Evolutionary conservation across 2,113 vertebrate species (phyloP), one percentile per base, ranked within the genome.

Genomic region (Rhea americana): DNA sequence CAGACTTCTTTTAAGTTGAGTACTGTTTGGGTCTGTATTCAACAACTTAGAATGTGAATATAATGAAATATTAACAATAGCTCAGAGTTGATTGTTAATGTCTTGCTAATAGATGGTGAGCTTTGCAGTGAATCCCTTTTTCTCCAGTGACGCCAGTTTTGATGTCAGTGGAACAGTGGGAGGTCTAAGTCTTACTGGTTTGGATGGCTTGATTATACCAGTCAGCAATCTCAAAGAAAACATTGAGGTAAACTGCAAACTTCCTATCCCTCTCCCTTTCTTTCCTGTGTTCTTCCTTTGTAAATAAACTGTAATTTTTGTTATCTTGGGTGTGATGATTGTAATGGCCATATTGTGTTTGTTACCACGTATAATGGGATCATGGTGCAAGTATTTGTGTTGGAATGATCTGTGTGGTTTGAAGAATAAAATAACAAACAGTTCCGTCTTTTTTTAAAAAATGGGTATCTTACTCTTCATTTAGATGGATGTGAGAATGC

Each of bases 91-190:
- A 55, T 51, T 83, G 45, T 67, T 79, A 20, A 58, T 66, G 70
- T 84, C 59, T 87, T 70, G 12, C 93, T 93, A 58, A 79, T 82
- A 99, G 99, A 99, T 99, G 99, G 98, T 98, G 97, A 99, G 98
- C 96, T 99, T 99, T 95, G 97, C 97, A 11, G 88, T 96, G 88
- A 99, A 98, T 91, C 99, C 99, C 9, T 99, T 98, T 92, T 96
- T 96, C 26, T 97, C 97, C 96, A 93, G 70, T 63, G 93, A 97
- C 20, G 62, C 67, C 47, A 97, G 76, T 9, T 97, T 98, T 66
- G 86, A 96, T 41, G 97, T 99, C 97, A 98, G 97, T 11, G 98
- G 99, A 95, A 96, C 97, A 39, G 98, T 99, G 18, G 99, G 98
- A 79, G 98, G 98, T 9, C 96, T 99, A 43, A 97, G 97, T 78